Evolutionary conservation across 2,888 invertebrate species (phyloP), one percentile per base, ranked within the genome.

Genomic region (Dasypogon diadema): DNA sequence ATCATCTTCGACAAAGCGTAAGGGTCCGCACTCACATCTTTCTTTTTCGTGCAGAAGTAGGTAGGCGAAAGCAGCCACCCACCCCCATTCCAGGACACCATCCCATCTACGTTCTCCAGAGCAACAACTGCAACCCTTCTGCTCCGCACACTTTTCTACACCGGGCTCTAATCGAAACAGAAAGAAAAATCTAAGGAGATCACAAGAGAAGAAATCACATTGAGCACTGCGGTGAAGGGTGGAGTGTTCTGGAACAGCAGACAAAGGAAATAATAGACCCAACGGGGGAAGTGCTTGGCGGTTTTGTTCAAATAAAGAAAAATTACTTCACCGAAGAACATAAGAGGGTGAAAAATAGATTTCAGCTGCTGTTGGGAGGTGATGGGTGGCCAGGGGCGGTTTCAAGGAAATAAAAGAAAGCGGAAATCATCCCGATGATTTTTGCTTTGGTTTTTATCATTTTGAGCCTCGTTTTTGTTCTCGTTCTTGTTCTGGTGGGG

Each of bases 221-320:
- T n/a, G 51, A 21, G 18, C 18, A 65, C 46, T 37, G 37, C 37
- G 42, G 42, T 30, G 63, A 63, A 37, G 42, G 18, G 63, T 18
- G 48, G 37, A 22, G 65, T 30, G 30, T 30, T 22, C 56, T 56
- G 24, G 55, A 22, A 1, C 12, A 37, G 37, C 16, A 37, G 22
- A 37, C 63, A 63, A 63, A 46, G 48, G 54, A 21, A 70, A 54
- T 70, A 70, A 54, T 54, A 54, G 54, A 54, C 30, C 34, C 16
- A 21, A 46, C 10, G 30, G 70, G 70, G 26, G 16, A 18, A 42
- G 51, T 16, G 70, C 30, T 30, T 54, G 70, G 70, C 22, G 70
- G 70, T 70, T 70, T 70, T 70, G 70, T 70, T 70, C 70, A 54
- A 70, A 70, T 70, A 51, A 51, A 54, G 70, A 70, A 70, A 70